These are phyloP conservation scores for Thunnus albacares DNA, from an alignment of 2,797 vertebrate genomes.

Conservation along the genomic window DNA sequence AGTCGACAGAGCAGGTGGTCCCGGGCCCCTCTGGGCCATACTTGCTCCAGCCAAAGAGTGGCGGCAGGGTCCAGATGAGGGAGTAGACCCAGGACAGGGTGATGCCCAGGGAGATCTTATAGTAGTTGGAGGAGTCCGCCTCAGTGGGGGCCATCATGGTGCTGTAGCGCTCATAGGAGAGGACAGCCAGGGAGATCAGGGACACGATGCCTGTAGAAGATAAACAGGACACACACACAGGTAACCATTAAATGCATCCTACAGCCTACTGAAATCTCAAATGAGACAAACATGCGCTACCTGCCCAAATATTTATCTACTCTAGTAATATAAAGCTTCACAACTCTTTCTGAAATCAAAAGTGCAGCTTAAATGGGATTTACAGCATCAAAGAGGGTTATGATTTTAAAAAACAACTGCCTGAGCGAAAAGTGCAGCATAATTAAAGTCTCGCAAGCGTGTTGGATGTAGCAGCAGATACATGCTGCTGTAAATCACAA, in stretches of 20 bases:
- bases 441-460: constrained; percentile 15
- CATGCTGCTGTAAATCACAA: constrained; percentile 34
- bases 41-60: constrained; percentile 89
- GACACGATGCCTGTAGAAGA: constrained; percentile 86
- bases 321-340: constrained; percentile 21
- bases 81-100: constrained; percentile 88
- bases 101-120: constrained; percentile 83
- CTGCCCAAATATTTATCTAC: background rate
- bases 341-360: constrained; percentile 27
- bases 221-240: background rate
- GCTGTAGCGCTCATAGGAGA: constrained; percentile 89
- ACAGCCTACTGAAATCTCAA: background rate
- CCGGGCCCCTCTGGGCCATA: constrained; percentile 89
- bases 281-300: constrained; percentile 9
- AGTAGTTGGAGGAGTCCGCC: constrained; percentile 88
- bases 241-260: background rate
- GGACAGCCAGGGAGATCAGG: constrained; percentile 88
- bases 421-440: background rate
- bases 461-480: constrained; percentile 14
- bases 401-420: constrained; percentile 7
- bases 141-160: constrained; percentile 87
- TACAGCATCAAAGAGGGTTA: constrained; percentile 14
- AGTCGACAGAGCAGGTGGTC: constrained; percentile 90
- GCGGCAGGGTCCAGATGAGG: constrained; percentile 87
- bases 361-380: constrained; percentile 25